Conservation (phyloP, 2,797 vertebrate genomes). For the Sebastes taczanowskii region DNA sequence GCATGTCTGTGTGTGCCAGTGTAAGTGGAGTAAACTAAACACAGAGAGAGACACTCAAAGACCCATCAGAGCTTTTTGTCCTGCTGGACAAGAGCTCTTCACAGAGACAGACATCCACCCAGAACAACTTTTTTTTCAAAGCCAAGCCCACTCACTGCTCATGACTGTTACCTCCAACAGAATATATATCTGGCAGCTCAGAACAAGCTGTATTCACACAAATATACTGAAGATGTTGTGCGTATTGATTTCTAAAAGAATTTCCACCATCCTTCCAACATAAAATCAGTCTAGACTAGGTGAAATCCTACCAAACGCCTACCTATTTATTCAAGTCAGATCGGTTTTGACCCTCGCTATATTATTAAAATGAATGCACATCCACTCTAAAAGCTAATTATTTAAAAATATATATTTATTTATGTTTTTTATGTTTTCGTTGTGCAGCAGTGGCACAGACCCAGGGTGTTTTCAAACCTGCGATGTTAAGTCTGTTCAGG, state of each 20-base stretch:
- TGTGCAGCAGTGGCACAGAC: too few species aligned
- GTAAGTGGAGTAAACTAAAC: slow-evolving; percentile 35
- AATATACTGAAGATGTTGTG: background rate
- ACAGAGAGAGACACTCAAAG: slow-evolving; percentile 47
- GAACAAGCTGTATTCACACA: background rate
- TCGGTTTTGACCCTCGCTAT: too few species aligned
- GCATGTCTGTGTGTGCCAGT: background rate
- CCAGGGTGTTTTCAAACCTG: too few species aligned
- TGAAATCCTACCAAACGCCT: too few species aligned
- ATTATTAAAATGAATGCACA: too few species aligned
- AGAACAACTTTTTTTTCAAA: background rate
- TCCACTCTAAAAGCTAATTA: too few species aligned
- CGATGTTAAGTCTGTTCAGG: too few species aligned
- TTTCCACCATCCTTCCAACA: too few species aligned
- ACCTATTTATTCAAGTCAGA: too few species aligned
- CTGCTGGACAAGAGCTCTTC: slow-evolving; percentile 35
- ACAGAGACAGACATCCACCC: slow-evolving; percentile 8
- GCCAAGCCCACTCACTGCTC: background rate
- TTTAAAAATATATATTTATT: too few species aligned
- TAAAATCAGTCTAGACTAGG: too few species aligned
- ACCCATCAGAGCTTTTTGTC: slow-evolving; percentile 48
- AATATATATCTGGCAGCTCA: background rate
- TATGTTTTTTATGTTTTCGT: too few species aligned
- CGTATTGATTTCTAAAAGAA: background rate
- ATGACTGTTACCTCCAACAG: background rate